These are phyloP conservation scores for Chamaea fasciata DNA, from an alignment of 2,113 vertebrate species.

Conservation along the genomic window DNA sequence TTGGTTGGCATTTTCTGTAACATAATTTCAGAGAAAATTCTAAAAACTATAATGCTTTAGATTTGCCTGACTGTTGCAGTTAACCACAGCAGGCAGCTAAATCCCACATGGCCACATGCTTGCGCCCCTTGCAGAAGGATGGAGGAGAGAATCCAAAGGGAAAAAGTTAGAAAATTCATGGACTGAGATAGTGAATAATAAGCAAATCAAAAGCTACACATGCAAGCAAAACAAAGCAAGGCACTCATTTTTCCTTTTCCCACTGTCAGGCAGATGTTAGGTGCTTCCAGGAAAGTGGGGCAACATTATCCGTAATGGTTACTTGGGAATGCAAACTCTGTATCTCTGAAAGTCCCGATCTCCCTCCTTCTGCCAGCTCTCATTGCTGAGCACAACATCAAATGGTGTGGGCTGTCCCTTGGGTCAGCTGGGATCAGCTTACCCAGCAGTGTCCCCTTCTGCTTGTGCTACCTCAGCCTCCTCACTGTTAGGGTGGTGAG, in stretches of 20 bases:
- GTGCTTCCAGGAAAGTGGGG: not conserved
- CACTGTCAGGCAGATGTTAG: not conserved
- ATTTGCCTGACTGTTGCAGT: not conserved
- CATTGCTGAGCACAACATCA: not conserved
- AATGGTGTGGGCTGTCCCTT: not conserved
- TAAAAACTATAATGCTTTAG: not conserved
- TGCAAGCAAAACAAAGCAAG: not conserved
- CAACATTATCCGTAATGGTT: fast-evolving
- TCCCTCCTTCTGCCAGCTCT: not conserved
- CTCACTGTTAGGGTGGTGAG: not conserved
- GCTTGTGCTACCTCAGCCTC: not conserved
- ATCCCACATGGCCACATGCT: fast-evolving
- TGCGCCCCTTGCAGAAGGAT: fast-evolving
- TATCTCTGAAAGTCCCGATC: not conserved
- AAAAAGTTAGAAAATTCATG: not conserved
- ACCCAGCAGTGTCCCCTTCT: not conserved
- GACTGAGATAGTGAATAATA: not conserved
- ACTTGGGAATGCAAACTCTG: not conserved
- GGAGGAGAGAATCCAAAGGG: not conserved
- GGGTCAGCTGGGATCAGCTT: not conserved
- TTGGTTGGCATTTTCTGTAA: not conserved
- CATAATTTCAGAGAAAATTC: not conserved
- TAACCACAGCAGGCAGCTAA: not conserved
- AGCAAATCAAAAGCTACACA: not conserved
- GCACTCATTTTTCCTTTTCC: not conserved